Evolutionary conservation across 2,888 invertebrate genomes (phyloP), one percentile per base, ranked within the genome.

Genomic region (Thereva unica): DNA sequence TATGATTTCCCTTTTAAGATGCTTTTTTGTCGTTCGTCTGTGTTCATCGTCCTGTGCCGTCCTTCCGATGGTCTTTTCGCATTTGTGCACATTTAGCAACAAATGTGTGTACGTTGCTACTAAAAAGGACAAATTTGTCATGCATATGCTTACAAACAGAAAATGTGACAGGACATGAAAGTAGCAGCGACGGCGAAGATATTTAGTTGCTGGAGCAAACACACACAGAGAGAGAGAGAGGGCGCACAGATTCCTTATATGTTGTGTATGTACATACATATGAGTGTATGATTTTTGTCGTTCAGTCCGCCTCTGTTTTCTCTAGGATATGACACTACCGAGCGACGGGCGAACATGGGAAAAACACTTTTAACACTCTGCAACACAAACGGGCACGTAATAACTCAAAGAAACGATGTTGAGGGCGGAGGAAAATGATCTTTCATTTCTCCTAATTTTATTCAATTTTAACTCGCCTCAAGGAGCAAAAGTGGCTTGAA

Each of bases 111-210:
- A 49, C 34, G 50, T n/a, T 49, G 61, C 40, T 61, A 40, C 50
- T 61, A 61, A 61, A 61, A 61, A 61, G 61, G 61, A 61, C 61
- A 35, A 61, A 61, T 61, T 61, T 61, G 61, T 61, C 61, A 61
- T 61, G 61, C 61, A 61, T 61, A 61, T 61, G 61, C 50, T 61
- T 49, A 38, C 61, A 40, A 41, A 61, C 23, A 61, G 40, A 35
- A 40, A 50, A 61, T 61, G 50, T 61, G 49, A 50, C 50, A 61
- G 61, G 50, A 50, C 61, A 50, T 12, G 50, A 37, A 23, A 23
- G 23, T 23, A 23, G 23, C 23, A 23, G 23, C 23, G 23, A 23
- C 23, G 23, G 23, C 23, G 23, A 23, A 23, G 23, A 23, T 23
- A 23, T 23, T 23, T 23, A 23, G 23, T 23, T 23, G 23, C n/a